Conservation (phyloP, 2,888 invertebrate genomes). For the Pollenia angustigena region DNA sequence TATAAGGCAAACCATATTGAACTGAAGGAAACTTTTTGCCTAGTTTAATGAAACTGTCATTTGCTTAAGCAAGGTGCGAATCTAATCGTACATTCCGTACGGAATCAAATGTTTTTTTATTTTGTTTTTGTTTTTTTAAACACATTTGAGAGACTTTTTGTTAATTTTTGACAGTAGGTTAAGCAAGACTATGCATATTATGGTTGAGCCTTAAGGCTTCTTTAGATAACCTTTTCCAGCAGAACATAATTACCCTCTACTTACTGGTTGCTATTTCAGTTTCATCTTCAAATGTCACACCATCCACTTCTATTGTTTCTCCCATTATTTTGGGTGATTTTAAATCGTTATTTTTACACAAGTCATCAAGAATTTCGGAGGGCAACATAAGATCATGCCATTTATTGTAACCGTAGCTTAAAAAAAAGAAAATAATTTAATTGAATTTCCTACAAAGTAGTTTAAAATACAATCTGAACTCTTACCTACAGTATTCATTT, state of each 20-base stretch:
- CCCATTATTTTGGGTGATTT: conserved; percentile 85
- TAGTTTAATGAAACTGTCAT: too few species aligned
- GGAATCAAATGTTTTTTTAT: too few species aligned
- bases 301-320: conserved; percentile 86
- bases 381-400: conserved; percentile 93
- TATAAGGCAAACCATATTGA: too few species aligned
- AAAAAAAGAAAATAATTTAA: not conserved
- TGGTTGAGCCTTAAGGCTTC: too few species aligned
- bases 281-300: conserved; percentile 80
- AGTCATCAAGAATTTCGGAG: conserved; percentile 88
- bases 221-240: too few species aligned
- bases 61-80: too few species aligned
- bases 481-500: conserved; percentile 88
- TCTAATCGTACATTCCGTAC: too few species aligned
- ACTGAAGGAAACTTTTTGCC: too few species aligned
- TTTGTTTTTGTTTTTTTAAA: too few species aligned
- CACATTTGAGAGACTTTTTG: too few species aligned
- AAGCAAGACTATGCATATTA: too few species aligned
- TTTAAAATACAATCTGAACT: conserved; percentile 77
- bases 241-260: not conserved
- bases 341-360: conserved; percentile 89
- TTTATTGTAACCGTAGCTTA: conserved; percentile 87
- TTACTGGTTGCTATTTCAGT: conserved; percentile 79
- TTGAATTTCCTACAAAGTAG: not conserved
- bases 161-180: too few species aligned